A percentile compares a stretch with the other conserved stretches of the same genome.
phyloP scores from a whole-genome alignment of 2,113 vertebrate genomes.

The Cyanoliseus patagonus region DNA sequence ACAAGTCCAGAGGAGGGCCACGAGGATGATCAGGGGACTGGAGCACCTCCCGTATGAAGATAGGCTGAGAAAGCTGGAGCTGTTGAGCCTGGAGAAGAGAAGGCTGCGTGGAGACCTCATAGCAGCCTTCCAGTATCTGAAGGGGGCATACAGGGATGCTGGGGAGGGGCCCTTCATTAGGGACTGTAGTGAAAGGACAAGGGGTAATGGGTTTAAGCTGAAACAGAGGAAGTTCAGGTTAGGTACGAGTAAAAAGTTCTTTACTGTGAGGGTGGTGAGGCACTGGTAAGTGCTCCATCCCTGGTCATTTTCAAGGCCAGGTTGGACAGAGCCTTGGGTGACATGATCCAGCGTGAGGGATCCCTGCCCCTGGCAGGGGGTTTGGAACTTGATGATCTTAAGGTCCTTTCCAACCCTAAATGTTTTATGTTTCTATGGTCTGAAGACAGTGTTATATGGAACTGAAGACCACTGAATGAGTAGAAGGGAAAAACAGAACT shows the following conservation, averaged over 20 bases:
- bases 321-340: neutral
- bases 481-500: neutral
- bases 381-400: neutral
- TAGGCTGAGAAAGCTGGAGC: no score
- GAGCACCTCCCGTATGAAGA: no score
- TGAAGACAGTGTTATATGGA: neutral
- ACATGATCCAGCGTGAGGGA: neutral
- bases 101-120: no score
- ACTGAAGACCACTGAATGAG: neutral
- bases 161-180: no score
- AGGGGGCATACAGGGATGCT: no score
- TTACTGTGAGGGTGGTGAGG: neutral
- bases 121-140: no score
- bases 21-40: no score
- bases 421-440: neutral
- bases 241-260: neutral
- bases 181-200: no score
- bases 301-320: neutral
- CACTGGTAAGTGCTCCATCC: neutral
- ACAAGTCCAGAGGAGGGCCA: no score
- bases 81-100: no score
- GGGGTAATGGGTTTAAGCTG: no score
- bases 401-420: neutral
- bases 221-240: no score
- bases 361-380: neutral